Percentiles rank a stretch among this genome's conserved stretches.
phyloP scores from a whole-genome alignment of 1,140 invertebrate species.

The Pachyrhynchus sulphureomaculatus region DNA sequence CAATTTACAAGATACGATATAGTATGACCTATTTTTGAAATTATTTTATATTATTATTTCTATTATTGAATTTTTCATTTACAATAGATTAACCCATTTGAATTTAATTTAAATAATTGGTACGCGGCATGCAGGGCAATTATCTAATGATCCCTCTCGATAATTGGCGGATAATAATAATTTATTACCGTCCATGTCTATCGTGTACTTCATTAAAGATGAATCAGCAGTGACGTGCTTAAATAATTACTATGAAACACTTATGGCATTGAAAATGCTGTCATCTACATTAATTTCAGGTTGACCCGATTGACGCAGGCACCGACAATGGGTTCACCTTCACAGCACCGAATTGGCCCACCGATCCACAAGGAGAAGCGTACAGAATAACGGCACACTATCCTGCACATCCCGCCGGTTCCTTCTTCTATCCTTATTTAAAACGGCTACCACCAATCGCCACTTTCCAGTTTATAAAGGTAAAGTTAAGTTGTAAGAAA shows the following conservation, averaged over 20 bases:
- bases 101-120: not conserved
- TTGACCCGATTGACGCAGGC: slow-evolving; percentile 94
- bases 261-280: no score
- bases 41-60: no score
- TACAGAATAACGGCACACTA: slow-evolving; percentile 87
- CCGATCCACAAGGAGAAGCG: slow-evolving; percentile 85
- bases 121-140: not conserved
- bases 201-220: no score
- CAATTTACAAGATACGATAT: no score
- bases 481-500: no score
- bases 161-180: not conserved
- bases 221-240: no score
- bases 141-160: not conserved
- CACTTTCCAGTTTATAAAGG: slow-evolving; percentile 86
- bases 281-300: slow-evolving; percentile 63
- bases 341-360: slow-evolving; percentile 91
- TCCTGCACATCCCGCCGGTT: slow-evolving; percentile 89
- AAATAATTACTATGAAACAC: no score
- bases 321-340: slow-evolving; percentile 97
- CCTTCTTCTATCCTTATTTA: slow-evolving; percentile 91
- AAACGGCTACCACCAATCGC: slow-evolving; percentile 87
- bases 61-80: not conserved
- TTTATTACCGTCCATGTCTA: not conserved
- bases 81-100: not conserved
- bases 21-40: no score